Conservation (phyloP, 2,797 vertebrate genomes). For the Myripristis murdjan region DNA sequence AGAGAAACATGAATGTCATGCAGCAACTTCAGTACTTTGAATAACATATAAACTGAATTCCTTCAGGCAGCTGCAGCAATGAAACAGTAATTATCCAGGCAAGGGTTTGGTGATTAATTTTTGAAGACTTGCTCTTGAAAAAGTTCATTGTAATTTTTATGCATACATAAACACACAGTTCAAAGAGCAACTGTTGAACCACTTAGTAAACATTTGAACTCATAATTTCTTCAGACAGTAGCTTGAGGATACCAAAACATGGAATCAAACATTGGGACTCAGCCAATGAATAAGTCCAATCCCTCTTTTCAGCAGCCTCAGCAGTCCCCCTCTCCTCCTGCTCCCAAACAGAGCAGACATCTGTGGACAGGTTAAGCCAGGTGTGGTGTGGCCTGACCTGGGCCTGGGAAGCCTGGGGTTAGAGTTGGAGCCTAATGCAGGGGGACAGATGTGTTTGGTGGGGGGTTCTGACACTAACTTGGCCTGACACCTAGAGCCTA, state of each 20-base stretch:
- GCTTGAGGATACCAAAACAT: constrained; percentile 44
- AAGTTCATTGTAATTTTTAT: constrained; percentile 4
- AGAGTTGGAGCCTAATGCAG: constrained; percentile 70
- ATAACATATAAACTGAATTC: background rate
- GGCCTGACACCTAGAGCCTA: constrained; percentile 70
- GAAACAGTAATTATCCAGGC: background rate
- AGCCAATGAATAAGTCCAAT: constrained; percentile 51
- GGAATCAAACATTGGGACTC: constrained; percentile 59
- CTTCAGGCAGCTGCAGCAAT: background rate
- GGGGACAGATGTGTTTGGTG: constrained; percentile 72
- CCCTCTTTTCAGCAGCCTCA: constrained; percentile 41
- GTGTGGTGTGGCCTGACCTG: constrained; percentile 70
- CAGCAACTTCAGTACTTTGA: constrained; percentile 1
- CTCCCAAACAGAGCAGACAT: constrained; percentile 63
- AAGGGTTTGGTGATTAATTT: background rate
- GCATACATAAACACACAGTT: background rate
- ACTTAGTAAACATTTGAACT: background rate
- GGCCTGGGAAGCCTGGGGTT: constrained; percentile 57
- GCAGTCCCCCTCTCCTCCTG: constrained; percentile 42
- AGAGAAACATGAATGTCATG: background rate
- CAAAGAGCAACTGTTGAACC: constrained; percentile 9
- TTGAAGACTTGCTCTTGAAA: background rate
- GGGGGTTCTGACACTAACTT: constrained; percentile 68
- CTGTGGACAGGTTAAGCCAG: constrained; percentile 78
- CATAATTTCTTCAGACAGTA: constrained; percentile 42